Evolutionary conservation across 2,888 invertebrate species (phyloP).

Genomic region (Odontocolon sp.): DNA sequence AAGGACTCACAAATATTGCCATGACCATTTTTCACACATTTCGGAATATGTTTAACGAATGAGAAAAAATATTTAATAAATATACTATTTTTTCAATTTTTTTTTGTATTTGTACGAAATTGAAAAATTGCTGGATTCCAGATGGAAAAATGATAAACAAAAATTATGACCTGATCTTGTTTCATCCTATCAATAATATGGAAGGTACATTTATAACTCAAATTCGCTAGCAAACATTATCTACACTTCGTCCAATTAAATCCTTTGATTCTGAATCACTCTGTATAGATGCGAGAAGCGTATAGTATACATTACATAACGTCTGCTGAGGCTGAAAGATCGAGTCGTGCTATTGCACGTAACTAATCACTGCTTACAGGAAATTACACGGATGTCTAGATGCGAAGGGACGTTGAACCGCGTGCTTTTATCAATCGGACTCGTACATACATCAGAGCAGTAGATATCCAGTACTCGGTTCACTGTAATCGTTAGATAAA

Average conservation of each 20-base stretch:
- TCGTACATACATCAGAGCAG: slow-evolving; percentile 11
- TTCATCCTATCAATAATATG: no score
- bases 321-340: slow-evolving; percentile 36
- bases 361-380: slow-evolving; percentile 59
- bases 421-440: slow-evolving; percentile 56
- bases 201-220: not conserved
- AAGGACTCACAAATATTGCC: no score
- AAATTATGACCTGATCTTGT: no score
- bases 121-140: no score
- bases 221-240: not conserved
- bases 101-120: no score
- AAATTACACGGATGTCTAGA: slow-evolving; percentile 59
- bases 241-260: not conserved
- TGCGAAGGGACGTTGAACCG: slow-evolving; percentile 51
- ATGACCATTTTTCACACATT: no score
- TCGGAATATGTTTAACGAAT: no score
- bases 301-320: slow-evolving; percentile 43
- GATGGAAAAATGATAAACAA: no score
- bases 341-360: slow-evolving; percentile 54
- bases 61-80: no score
- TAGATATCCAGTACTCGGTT: slow-evolving; percentile 28
- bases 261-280: slow-evolving; percentile 32
- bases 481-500: slow-evolving; percentile 2
- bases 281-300: slow-evolving; percentile 50
- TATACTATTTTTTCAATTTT: no score